Evolutionary conservation across 2,797 vertebrate species (phyloP).

Genomic region (Amniataba percoides): DNA sequence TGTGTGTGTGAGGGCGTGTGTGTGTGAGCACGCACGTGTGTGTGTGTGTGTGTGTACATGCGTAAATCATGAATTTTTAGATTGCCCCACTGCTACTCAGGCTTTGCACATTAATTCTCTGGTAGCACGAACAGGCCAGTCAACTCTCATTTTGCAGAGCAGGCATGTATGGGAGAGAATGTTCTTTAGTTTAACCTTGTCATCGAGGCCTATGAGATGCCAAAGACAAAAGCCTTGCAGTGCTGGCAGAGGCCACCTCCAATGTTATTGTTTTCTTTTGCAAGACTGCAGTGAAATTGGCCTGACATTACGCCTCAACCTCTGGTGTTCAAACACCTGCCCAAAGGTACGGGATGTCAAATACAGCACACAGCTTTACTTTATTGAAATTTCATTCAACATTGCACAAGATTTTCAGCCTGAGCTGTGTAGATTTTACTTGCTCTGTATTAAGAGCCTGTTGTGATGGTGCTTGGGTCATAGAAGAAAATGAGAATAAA

Average conservation of each 20-base stretch:
- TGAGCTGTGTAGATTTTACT: constrained; percentile 11
- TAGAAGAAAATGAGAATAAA: neutral
- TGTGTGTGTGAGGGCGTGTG: neutral
- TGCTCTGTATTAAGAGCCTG: constrained; percentile 10
- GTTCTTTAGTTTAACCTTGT: constrained; percentile 83
- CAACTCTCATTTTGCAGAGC: constrained; percentile 75
- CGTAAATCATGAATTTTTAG: constrained; percentile 62
- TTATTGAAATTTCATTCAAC: constrained; percentile 48
- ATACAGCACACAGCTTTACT: constrained; percentile 41
- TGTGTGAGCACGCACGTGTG: too few relatives aligned
- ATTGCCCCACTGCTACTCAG: constrained; percentile 53
- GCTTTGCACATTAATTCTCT: constrained; percentile 76
- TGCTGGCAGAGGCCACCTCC: constrained; percentile 64
- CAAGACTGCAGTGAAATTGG: constrained; percentile 58
- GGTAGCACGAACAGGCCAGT: constrained; percentile 59
- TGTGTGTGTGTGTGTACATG: constrained; percentile 9
- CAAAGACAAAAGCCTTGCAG: constrained; percentile 71
- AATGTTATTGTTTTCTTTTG: constrained; percentile 71
- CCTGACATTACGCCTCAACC: constrained; percentile 58
- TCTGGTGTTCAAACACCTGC: constrained; percentile 58
- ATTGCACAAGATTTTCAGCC: neutral
- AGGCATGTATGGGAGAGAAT: constrained; percentile 63
- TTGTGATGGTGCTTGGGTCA: neutral
- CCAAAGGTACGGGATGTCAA: constrained; percentile 61
- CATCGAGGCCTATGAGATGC: constrained; percentile 73